Percentiles rank a stretch among this genome's conserved stretches.
phyloP scores from a whole-genome alignment of 2,113 vertebrate genomes.

The Pongo pygmaeus region DNA sequence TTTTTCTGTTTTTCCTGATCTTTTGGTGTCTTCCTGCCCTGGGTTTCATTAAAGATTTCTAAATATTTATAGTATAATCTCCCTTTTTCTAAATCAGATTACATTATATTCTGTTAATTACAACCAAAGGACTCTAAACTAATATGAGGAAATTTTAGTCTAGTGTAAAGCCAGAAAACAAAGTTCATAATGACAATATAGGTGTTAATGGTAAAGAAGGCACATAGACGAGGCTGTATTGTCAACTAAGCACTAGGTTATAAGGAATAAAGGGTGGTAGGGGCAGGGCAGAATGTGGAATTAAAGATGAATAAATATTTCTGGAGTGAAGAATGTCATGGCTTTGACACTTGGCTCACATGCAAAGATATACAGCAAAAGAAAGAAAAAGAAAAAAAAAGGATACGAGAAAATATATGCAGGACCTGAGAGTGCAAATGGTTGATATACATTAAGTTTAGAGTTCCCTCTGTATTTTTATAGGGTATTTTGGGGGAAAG shows the following conservation, averaged over 20 bases:
- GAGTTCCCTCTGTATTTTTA: neutral
- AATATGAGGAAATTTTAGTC: neutral
- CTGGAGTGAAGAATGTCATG: neutral
- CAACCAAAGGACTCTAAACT: neutral
- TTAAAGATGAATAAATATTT: neutral
- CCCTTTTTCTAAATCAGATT: neutral
- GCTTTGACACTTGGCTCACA: neutral
- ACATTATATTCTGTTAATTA: neutral
- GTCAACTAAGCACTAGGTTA: neutral
- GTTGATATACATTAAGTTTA: neutral
- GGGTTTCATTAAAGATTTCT: neutral
- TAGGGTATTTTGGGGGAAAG: neutral
- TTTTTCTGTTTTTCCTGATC: neutral
- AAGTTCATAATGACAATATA: neutral
- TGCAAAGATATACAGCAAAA: neutral
- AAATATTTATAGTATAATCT: neutral
- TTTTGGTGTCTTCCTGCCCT: neutral
- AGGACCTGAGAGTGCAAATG: neutral
- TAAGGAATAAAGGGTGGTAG: neutral
- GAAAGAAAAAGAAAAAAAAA: neutral
- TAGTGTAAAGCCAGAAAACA: neutral
- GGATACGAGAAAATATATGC: neutral
- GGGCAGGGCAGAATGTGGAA: neutral
- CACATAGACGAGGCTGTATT: neutral
- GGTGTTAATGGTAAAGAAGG: neutral